Conservation (phyloP, 2,888 invertebrate species). For the Rutpela maculata region DNA sequence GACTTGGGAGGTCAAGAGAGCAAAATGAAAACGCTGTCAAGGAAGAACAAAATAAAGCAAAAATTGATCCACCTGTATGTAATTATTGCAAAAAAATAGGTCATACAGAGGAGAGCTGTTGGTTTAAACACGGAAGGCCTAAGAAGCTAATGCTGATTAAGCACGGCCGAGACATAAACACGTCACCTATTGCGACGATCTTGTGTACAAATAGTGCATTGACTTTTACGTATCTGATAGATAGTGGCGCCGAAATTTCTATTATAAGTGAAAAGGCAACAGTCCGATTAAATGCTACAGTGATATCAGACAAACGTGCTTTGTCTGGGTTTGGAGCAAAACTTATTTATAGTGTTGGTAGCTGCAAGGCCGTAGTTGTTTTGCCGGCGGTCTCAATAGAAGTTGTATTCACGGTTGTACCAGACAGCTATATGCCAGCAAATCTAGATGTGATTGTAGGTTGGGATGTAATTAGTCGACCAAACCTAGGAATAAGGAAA, state of each 20-base stretch:
- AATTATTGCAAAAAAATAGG: slow-evolving; percentile 51
- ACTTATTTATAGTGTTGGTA: slow-evolving; percentile 45
- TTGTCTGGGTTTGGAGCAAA: slow-evolving; percentile 48
- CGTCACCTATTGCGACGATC: slow-evolving; percentile 51
- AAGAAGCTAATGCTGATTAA: slow-evolving; percentile 43
- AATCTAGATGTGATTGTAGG: slow-evolving; percentile 31
- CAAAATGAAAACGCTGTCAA: neutral
- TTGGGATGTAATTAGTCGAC: slow-evolving; percentile 15
- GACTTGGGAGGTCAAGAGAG: neutral
- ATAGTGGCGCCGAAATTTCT: slow-evolving; percentile 54
- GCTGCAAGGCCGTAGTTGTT: slow-evolving; percentile 45
- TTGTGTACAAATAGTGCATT: slow-evolving; percentile 42
- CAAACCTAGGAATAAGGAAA: neutral
- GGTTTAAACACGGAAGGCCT: slow-evolving; percentile 49
- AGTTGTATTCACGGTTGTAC: neutral
- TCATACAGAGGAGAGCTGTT: slow-evolving; percentile 49
- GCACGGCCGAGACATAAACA: slow-evolving; percentile 38
- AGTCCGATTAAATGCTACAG: neutral
- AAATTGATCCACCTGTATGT: slow-evolving; percentile 31
- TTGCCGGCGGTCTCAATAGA: neutral
- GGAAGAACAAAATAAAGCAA: neutral
- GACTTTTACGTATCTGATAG: slow-evolving; percentile 51
- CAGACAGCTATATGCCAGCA: neutral
- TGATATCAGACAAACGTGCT: slow-evolving; percentile 21
- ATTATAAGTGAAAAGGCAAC: slow-evolving; percentile 47